Base-by-base conservation (phyloP, 2,113 vertebrate genomes). In the Psilopogon haemacephalus region DNA sequence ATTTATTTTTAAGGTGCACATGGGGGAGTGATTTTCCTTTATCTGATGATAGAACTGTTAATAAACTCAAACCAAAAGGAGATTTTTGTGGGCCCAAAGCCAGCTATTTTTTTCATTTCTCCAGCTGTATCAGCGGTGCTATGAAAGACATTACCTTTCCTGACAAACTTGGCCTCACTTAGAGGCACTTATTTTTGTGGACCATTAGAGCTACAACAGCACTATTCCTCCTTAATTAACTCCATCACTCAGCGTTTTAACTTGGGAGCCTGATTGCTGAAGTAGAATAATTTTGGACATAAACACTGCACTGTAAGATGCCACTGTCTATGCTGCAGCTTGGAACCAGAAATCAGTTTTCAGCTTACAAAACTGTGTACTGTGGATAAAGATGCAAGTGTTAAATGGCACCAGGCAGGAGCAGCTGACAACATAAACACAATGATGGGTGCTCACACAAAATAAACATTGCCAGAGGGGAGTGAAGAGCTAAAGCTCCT, bases 161-260 rank as follows among this genome's bases (percentile, higher is more conserved):
- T 83, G 78, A 88, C 33, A 93, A 89, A 85, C 75, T 85, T n/a
- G 32, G n/a, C 82, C 67, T 92, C 55, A 72, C 89, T 93, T 30
- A 83, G 75, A 85, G 71, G 33, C 75, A 73, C 84, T 95, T 76
- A 7, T 6, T 72, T 28, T 32, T 65, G 68, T 11, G 74, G 64
- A 82, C 71, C 46, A 60, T 83, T 77, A 87, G 50, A 79, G 75
- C 33, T 76, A 69, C 46, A 67, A 50, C 68, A 91, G 88, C 68
- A 55, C 56, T 85, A 44, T 71, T 95, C 64, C 84, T 86, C 89
- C 59, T 88, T 95, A 95, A 95, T 96, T 94, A 95, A 88, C 85
- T 95, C 81, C 84, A 96, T 92, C 84, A 84, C 63, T 96, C 95
- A 93, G 84, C 15, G 86, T 55, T 94, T 90, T 85, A 96, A 96